These are phyloP conservation scores for Haliclona indistincta DNA, from an alignment of 37 sponge, comb jelly and placozoan species.

Conservation along the genomic window DNA sequence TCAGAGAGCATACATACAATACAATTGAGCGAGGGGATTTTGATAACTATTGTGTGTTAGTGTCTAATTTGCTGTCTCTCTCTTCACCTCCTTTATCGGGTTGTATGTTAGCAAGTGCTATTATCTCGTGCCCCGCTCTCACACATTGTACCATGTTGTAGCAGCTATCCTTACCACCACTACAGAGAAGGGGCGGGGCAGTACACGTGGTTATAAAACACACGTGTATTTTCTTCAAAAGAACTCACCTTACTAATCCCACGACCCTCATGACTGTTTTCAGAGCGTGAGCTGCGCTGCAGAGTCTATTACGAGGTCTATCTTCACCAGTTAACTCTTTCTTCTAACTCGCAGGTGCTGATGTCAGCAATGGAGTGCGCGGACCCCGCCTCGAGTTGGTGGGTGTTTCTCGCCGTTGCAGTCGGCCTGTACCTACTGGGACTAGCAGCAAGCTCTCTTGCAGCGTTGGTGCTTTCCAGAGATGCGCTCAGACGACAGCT, in stretches of 20 bases:
- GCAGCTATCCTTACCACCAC: slow-evolving; percentile 99
- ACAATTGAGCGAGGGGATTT: not conserved
- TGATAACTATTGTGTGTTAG: slow-evolving; percentile 8
- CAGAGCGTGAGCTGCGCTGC: too few species aligned
- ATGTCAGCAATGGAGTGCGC: not conserved
- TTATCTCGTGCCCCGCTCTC: slow-evolving; percentile 81
- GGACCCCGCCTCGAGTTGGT: not conserved
- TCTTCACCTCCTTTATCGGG: slow-evolving; percentile 46
- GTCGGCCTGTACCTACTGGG: not conserved
- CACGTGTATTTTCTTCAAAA: too few species aligned
- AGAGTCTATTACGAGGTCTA: too few species aligned
- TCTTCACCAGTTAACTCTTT: too few species aligned
- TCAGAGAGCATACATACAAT: not conserved
- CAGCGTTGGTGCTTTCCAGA: too few species aligned
- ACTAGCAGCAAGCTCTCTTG: not conserved
- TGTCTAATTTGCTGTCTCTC: not conserved
- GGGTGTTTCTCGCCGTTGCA: not conserved
- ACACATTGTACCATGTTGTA: slow-evolving; percentile 96
- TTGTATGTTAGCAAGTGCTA: slow-evolving; percentile 90
- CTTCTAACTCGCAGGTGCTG: not conserved
- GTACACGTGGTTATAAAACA: too few species aligned
- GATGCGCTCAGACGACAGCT: too few species aligned
- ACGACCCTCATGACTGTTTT: not conserved
- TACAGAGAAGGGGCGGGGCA: slow-evolving; percentile 6
- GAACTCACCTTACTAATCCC: not conserved